Base-by-base conservation (phyloP, 2,888 invertebrate genomes). In the Magallana nippona region DNA sequence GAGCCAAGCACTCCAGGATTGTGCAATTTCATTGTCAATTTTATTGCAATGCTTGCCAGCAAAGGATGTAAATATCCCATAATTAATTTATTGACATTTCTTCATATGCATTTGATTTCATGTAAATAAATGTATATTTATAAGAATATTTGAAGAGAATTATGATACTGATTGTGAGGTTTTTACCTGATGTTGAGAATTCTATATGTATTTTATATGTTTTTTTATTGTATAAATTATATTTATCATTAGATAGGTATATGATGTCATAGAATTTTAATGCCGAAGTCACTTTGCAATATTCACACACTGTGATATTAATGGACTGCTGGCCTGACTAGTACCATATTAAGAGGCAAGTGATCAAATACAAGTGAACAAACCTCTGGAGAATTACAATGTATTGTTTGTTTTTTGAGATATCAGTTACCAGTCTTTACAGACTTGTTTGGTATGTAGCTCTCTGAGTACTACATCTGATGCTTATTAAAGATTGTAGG, bases 31-130 rank as follows among this genome's bases (percentile, higher is more conserved):
- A 71, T 71, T 71, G 71, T 71, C 71, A 71, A 71, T 71, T 27
- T 71, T 71, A 71, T 71, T 71, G 71, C 71, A 71, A 71, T 71
- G 71, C 71, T 71, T 71, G 71, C 71, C 71, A 71, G 22, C 71
- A 71, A 71, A 71, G 71, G 71, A 71, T 71, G 71, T 71, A 71
- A 71, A 71, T 71, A 71, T 71, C 71, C 71, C 71, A 71, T 71
- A 27, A 71, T 71, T 71, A 71, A 71, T 71, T 71, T 71, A 71
- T 71, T 71, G 71, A 71, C 71, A 71, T 27, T 71, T 13, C 32
- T 71, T 32, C 71, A 71, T 71, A 71, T 71, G 71, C 71, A 71
- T 71, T 63, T 71, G 71, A 71, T 32, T 27, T 27, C 32, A 71
- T 71, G 71, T 71, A 22, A 71, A 71, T 71, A 44, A 44, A 44